Evolutionary conservation across 2,113 vertebrate genomes (phyloP), one percentile per base, ranked within the genome.

Genomic region (Oophaga pumilio): DNA sequence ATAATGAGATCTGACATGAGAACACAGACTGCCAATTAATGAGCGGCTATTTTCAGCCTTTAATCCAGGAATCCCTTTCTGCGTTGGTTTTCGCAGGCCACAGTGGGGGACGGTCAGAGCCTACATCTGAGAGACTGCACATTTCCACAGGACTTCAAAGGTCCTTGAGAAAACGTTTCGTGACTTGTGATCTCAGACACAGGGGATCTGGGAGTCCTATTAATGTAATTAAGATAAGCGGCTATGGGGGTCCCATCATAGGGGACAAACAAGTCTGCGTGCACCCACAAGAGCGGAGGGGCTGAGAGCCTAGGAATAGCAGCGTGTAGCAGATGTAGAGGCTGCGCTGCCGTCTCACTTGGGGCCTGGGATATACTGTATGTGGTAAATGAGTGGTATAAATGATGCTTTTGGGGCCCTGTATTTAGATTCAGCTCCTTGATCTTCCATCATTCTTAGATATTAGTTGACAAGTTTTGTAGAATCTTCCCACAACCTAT

Each of bases 41-140:
- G 66, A 73, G 10, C 18, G 85, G 53, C 66, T 60, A 87, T 87
- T 87, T 69, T 82, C 14, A 56, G 59, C 26, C 50, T 22, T 59
- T 87, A 71, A 87, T 87, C 85, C 76, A 79, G 77, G 62, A 71
- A 86, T 80, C 76, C 76, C 85, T 79, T 68, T 66, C 77, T 78
- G 53, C 52, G 15, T 76, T 68, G 74, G 43, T 8, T 68, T 50
- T 52, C n/a, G 22, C 24, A 73, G 26, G 56, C 60, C 60, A 18
- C 76, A 7, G 4, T 12, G 59, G 85, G 64, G 85, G 64, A 8
- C 64, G 33, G 33, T 11, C 13, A 28, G 12, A 13, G 64, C 1
- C 57, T n/a, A 22, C 76, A 60, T 81, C 77, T 43, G 71, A 71
- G 81, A 57, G 28, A 76, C 62, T 50, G n/a, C 82, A 68, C 62